Conservation (phyloP, 1,140 invertebrate species). For the Drosophila orosa region DNA sequence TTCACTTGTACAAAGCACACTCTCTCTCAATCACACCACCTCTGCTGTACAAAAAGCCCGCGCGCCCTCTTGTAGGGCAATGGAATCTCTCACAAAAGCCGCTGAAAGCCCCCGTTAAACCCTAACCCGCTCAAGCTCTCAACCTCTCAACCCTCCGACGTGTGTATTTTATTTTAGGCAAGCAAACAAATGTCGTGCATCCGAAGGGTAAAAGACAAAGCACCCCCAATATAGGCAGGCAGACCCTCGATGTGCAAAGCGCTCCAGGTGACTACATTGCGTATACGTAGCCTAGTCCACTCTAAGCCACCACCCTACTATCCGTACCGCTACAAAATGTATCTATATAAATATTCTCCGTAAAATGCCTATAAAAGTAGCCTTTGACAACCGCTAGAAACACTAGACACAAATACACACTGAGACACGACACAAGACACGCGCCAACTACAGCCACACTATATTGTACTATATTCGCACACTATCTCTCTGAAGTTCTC, state of each 20-base stretch:
- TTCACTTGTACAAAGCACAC: slow-evolving; percentile 67
- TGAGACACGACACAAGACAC: slow-evolving; percentile 38
- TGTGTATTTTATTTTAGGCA: slow-evolving; percentile 77
- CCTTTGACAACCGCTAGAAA: slow-evolving; percentile 44
- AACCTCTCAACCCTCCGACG: slow-evolving; percentile 35
- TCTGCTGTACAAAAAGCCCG: slow-evolving; percentile 32
- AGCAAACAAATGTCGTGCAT: slow-evolving; percentile 83
- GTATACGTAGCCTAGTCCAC: slow-evolving; percentile 60
- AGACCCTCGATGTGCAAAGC: slow-evolving; percentile 77
- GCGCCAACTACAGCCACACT: slow-evolving; percentile 28
- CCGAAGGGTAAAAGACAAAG: slow-evolving; percentile 84
- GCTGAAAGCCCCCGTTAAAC: slow-evolving; percentile 30
- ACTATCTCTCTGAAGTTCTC: slow-evolving; percentile 23
- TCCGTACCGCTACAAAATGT: slow-evolving; percentile 5
- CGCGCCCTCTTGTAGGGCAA: slow-evolving; percentile 57
- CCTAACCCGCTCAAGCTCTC: slow-evolving; percentile 31
- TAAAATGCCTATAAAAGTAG: slow-evolving; percentile 32
- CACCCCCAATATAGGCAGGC: slow-evolving; percentile 82
- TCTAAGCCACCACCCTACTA: slow-evolving; percentile 6
- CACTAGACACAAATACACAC: slow-evolving; percentile 16
- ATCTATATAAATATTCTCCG: slow-evolving; percentile 17
- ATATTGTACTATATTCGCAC: slow-evolving; percentile 50
- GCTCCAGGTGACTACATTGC: slow-evolving; percentile 83
- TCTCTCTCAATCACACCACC: slow-evolving; percentile 1
- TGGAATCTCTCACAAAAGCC: slow-evolving; percentile 28